Evolutionary conservation across 2,888 invertebrate genomes (phyloP).

Genomic region (Chrysotoxum bicinctum): DNA sequence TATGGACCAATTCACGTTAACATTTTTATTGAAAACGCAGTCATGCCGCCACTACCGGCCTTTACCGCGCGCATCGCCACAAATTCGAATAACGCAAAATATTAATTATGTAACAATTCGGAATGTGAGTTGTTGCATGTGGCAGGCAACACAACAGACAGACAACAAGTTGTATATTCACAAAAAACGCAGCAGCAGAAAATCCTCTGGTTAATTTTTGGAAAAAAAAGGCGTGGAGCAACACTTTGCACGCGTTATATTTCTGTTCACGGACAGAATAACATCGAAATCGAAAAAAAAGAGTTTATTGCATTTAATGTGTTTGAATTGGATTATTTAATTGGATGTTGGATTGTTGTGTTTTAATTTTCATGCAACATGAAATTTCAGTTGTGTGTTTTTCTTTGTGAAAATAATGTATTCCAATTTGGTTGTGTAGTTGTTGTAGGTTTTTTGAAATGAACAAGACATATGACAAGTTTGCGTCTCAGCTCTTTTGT

Average conservation of each 20-base stretch:
- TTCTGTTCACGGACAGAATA: slow-evolving; percentile 36
- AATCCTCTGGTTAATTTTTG: slow-evolving; percentile 44
- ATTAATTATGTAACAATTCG: slow-evolving; percentile 54
- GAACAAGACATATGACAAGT: background rate
- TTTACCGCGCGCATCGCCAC: background rate
- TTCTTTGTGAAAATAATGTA: background rate
- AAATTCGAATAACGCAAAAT: slow-evolving; percentile 19
- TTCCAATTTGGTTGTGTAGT: slow-evolving; percentile 11
- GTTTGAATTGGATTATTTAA: slow-evolving; percentile 65
- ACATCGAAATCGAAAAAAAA: slow-evolving; percentile 36
- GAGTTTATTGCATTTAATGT: slow-evolving; percentile 36
- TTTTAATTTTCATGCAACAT: slow-evolving; percentile 42
- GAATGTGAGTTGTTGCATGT: slow-evolving; percentile 49
- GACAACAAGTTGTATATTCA: background rate
- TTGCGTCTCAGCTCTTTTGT: slow-evolving; percentile 35
- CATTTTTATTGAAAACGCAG: slow-evolving; percentile 6
- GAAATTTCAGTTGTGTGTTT: slow-evolving; percentile 35
- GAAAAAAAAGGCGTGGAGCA: slow-evolving; percentile 56
- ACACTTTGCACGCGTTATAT: slow-evolving; percentile 65
- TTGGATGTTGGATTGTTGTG: slow-evolving; percentile 45
- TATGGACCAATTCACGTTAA: background rate
- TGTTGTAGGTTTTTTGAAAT: background rate
- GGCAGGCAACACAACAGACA: slow-evolving; percentile 43
- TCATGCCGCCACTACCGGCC: background rate
- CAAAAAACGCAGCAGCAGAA: background rate